A percentile compares a stretch with the other conserved stretches of the same genome.
phyloP scores from a whole-genome alignment of 1,140 invertebrate genomes.

The Mizuhopecten yessoensis region DNA sequence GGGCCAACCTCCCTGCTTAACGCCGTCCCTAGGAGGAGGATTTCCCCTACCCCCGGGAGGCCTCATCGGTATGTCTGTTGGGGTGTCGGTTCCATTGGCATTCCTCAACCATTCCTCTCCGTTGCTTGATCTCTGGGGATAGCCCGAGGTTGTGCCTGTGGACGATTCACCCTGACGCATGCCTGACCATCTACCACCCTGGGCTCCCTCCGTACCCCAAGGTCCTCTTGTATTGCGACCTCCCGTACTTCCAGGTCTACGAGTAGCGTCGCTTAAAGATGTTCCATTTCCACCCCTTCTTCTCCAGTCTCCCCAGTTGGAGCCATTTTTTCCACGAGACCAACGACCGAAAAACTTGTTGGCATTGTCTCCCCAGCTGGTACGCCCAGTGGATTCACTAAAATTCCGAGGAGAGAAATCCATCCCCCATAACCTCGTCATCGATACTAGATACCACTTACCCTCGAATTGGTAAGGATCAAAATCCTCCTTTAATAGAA shows the following conservation, averaged over 20 bases:
- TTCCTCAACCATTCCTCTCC: not conserved
- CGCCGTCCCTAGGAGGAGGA: not conserved
- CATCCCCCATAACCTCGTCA: slow-evolving; percentile 8
- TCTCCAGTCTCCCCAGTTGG: not conserved
- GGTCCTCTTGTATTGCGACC: too few relatives aligned
- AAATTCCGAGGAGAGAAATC: not conserved
- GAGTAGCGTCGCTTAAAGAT: too few relatives aligned
- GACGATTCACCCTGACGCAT: not conserved
- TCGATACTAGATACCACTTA: not conserved
- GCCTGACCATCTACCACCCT: not conserved
- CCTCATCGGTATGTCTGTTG: not conserved
- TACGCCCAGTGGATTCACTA: not conserved
- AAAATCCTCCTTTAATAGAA: not conserved
- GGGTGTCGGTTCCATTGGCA: not conserved
- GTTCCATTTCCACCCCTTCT: not conserved
- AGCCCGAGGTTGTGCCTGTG: not conserved
- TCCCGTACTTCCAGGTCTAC: too few relatives aligned
- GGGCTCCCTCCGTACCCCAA: not conserved
- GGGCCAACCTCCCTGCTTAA: not conserved
- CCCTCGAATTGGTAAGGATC: not conserved
- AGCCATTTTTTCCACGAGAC: not conserved
- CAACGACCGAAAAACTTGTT: slow-evolving; percentile 25
- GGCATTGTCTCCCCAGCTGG: not conserved
- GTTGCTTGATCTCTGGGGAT: not conserved
- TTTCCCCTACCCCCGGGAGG: not conserved